phyloP scores from a whole-genome alignment of 1,140 invertebrate species.

The Battus philenor region DNA sequence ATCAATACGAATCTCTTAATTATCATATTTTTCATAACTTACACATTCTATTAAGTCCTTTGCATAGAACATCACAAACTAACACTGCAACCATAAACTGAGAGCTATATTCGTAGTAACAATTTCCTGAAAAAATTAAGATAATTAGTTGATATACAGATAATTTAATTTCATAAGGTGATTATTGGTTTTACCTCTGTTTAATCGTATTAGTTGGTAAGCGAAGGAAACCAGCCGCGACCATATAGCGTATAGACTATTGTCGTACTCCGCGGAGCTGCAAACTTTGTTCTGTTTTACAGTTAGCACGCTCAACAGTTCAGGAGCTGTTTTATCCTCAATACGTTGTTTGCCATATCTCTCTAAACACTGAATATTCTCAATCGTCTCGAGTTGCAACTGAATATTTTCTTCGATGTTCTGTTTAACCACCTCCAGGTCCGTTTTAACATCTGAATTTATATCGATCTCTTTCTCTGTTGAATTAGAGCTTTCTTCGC shows the following conservation, averaged over 20 bases:
- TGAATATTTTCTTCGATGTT: slow-evolving; percentile 44
- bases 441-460: slow-evolving; percentile 24
- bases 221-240: slow-evolving; percentile 53
- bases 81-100: slow-evolving; percentile 57
- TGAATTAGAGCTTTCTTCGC: slow-evolving; percentile 28
- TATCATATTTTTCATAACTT: no score
- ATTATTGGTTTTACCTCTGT: slow-evolving; percentile 58
- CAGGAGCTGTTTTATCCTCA: slow-evolving; percentile 22
- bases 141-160: no score
- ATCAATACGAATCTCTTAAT: no score
- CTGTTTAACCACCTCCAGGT: slow-evolving; percentile 27
- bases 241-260: slow-evolving; percentile 39
- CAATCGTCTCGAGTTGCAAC: slow-evolving; percentile 37
- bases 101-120: slow-evolving; percentile 54
- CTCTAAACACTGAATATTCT: slow-evolving; percentile 42
- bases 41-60: slow-evolving; percentile 54
- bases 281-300: slow-evolving; percentile 14
- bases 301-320: slow-evolving; percentile 20
- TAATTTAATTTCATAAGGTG: no score
- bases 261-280: slow-evolving; percentile 22
- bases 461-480: slow-evolving; percentile 24
- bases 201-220: slow-evolving; percentile 47
- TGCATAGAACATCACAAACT: slow-evolving; percentile 47
- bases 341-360: slow-evolving; percentile 30
- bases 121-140: slow-evolving; percentile 59